These are phyloP conservation scores for Disparrhopalites patrizii DNA, from an alignment of 2,888 invertebrate genomes.

Conservation along the genomic window DNA sequence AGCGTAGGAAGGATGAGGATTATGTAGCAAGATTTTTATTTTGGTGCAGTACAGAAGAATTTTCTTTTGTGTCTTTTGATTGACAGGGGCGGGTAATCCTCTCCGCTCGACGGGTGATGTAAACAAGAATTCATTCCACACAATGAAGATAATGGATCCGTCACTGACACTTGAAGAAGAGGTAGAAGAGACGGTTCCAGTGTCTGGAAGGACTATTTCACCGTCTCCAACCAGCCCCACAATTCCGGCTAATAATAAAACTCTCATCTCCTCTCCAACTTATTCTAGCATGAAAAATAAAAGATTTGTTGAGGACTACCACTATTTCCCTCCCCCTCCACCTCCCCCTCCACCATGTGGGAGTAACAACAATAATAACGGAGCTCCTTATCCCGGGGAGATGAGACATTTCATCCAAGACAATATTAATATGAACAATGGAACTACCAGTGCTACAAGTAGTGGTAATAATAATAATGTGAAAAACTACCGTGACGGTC, in stretches of 20 bases:
- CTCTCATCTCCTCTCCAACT: too few relatives aligned
- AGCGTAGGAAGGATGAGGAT: too few relatives aligned
- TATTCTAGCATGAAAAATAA: neutral
- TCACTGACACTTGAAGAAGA: conserved; percentile 26
- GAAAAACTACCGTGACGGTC: conserved; percentile 41
- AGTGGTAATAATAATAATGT: neutral
- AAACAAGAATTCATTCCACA: conserved; percentile 45
- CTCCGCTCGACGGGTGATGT: conserved; percentile 44
- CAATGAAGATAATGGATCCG: conserved; percentile 33
- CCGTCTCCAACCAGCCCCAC: too few relatives aligned
- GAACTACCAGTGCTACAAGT: too few relatives aligned
- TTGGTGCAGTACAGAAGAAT: conserved; percentile 18
- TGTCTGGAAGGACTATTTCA: too few relatives aligned
- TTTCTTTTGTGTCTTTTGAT: conserved; percentile 40
- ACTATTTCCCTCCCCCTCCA: too few relatives aligned
- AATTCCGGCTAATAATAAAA: too few relatives aligned
- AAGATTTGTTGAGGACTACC: neutral
- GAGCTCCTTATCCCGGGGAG: conserved; percentile 9
- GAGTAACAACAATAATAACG: neutral
- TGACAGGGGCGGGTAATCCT: conserved; percentile 47
- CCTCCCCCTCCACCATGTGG: too few relatives aligned
- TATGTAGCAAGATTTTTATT: too few relatives aligned
- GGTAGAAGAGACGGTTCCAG: conserved; percentile 8
- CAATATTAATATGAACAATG: conserved; percentile 4
- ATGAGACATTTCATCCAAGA: conserved; percentile 17